Evolutionary conservation across 1,140 invertebrate species (phyloP).

Genomic region (Samia ricini): DNA sequence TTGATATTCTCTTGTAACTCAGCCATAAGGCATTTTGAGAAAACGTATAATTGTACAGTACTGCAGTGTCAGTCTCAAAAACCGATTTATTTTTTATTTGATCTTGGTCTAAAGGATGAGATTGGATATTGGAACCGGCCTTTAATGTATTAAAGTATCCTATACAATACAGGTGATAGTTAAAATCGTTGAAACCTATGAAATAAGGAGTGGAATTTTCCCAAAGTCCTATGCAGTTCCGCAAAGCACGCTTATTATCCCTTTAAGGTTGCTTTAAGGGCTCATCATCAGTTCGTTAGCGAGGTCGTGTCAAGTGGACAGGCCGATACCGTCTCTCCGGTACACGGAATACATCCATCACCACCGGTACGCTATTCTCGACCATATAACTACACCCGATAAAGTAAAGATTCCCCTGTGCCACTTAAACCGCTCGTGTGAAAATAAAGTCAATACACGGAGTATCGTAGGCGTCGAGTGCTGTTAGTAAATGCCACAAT

Average conservation of each 20-base stretch:
- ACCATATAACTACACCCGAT: not conserved
- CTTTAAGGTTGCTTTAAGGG: constrained; percentile 19
- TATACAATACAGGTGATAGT: no score
- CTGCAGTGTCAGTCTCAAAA: no score
- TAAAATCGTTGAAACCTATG: no score
- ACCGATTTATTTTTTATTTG: no score
- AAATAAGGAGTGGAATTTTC: not conserved
- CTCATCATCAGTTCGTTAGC: constrained; percentile 32
- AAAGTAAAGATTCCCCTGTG: no score
- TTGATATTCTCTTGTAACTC: no score
- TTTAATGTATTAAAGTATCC: not conserved
- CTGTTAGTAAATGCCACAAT: constrained; percentile 5
- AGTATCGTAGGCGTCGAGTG: constrained; percentile 11
- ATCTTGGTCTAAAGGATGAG: no score
- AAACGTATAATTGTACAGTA: no score
- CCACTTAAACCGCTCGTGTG: no score
- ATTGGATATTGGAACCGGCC: not conserved
- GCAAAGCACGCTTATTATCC: constrained; percentile 14
- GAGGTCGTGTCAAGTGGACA: constrained; percentile 27
- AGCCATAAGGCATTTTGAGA: no score
- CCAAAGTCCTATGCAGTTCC: not conserved
- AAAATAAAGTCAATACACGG: constrained; percentile 8
- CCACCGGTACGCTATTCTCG: not conserved
- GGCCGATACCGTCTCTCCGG: constrained; percentile 4
- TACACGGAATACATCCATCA: not conserved